Conservation (phyloP, 2,113 vertebrate species). For the Echinops telfairi region DNA sequence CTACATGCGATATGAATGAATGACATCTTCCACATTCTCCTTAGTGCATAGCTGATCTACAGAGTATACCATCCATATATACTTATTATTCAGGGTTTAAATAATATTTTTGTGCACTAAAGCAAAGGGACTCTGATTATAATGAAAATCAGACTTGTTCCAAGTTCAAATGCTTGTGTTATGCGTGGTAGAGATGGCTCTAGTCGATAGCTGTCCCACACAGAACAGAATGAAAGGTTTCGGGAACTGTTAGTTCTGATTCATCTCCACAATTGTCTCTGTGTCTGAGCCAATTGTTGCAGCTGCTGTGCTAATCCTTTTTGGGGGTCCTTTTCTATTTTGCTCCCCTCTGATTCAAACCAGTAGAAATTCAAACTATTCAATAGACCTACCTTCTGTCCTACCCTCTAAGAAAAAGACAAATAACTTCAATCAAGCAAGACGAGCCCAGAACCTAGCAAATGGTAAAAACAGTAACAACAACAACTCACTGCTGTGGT, state of each 20-base stretch:
- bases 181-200: background rate
- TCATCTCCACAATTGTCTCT: too few relatives aligned
- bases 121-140: background rate
- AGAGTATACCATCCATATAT: background rate
- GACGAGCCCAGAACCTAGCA: too few relatives aligned
- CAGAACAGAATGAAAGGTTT: background rate
- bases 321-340: too few relatives aligned
- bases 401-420: too few relatives aligned
- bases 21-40: background rate
- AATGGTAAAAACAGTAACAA: too few relatives aligned
- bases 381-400: too few relatives aligned
- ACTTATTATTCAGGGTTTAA: background rate
- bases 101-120: background rate
- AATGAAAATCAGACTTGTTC: background rate
- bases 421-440: too few relatives aligned
- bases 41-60: background rate
- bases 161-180: background rate
- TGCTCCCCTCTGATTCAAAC: background rate
- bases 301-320: too few relatives aligned
- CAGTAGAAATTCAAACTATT: background rate
- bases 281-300: too few relatives aligned
- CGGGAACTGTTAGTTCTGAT: too few relatives aligned
- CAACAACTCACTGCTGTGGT: too few relatives aligned
- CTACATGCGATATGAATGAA: background rate
- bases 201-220: too few relatives aligned